Evolutionary conservation across 2,888 invertebrate genomes (phyloP).

Genomic region (Helleia helle): DNA sequence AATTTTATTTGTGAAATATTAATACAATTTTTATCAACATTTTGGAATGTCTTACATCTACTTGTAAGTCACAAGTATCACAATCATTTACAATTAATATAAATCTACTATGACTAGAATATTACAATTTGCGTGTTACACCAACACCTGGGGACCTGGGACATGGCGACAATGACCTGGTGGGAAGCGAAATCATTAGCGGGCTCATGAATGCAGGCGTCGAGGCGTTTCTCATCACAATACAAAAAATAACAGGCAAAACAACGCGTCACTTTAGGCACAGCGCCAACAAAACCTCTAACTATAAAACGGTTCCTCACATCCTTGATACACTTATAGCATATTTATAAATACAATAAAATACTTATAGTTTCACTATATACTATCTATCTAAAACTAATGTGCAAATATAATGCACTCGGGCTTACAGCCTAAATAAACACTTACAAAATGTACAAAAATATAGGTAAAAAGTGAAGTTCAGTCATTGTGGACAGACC

Average conservation of each 20-base stretch:
- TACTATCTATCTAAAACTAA: background rate
- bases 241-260: background rate
- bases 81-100: constrained; percentile 6
- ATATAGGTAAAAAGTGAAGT: too few species aligned
- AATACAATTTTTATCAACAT: background rate
- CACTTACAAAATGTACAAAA: constrained; percentile 5
- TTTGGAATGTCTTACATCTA: constrained; percentile 6
- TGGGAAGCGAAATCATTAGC: background rate
- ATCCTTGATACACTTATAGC: background rate
- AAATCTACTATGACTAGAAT: constrained; percentile 1
- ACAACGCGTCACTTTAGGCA: background rate
- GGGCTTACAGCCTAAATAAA: constrained; percentile 4
- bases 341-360: background rate
- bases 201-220: background rate
- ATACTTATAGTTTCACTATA: background rate
- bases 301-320: background rate
- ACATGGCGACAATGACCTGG: background rate
- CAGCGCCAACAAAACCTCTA: background rate
- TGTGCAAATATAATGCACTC: constrained; percentile 1
- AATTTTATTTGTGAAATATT: too few species aligned
- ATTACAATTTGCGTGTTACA: background rate
- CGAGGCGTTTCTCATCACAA: background rate
- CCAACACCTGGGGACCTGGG: too few species aligned
- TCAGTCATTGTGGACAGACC: background rate
- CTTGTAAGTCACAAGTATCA: constrained; percentile 6